Conservation (phyloP, 2,888 invertebrate species). For the Andrena trimmerana region DNA sequence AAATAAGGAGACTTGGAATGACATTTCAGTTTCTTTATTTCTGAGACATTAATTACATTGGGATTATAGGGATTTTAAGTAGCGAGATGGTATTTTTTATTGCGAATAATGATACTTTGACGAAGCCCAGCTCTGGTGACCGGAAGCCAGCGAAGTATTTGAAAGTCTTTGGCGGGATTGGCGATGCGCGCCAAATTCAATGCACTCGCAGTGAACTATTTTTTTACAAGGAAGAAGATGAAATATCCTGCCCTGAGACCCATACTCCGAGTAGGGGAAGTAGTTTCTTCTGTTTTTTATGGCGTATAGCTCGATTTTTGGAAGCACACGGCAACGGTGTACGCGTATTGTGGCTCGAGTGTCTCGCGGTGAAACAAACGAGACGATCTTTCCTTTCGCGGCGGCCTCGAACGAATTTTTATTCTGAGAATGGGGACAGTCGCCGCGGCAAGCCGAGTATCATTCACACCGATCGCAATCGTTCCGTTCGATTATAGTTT, state of each 20-base stretch:
- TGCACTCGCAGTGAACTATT: constrained; percentile 70
- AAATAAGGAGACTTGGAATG: background rate
- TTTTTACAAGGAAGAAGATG: constrained; percentile 63
- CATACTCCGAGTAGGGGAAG: constrained; percentile 38
- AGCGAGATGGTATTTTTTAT: too few species aligned
- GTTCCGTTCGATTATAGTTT: constrained; percentile 27
- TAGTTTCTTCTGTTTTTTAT: constrained; percentile 23
- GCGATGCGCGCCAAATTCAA: constrained; percentile 55
- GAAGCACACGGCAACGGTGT: constrained; percentile 42
- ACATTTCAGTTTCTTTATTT: background rate
- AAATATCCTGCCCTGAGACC: constrained; percentile 59
- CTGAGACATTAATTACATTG: too few species aligned
- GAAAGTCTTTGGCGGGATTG: constrained; percentile 29
- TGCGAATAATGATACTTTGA: background rate
- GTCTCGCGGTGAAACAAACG: constrained; percentile 55
- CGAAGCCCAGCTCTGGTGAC: background rate
- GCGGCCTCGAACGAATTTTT: constrained; percentile 7
- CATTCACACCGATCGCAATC: constrained; percentile 8
- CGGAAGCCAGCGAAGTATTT: background rate
- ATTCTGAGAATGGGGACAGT: background rate
- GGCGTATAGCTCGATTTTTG: constrained; percentile 36
- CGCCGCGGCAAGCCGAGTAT: background rate
- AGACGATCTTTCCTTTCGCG: constrained; percentile 15
- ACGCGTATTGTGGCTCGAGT: constrained; percentile 61
- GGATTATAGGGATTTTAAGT: too few species aligned